phyloP scores from a whole-genome alignment of 1,140 invertebrate species.

The Ceratina calcarata region DNA sequence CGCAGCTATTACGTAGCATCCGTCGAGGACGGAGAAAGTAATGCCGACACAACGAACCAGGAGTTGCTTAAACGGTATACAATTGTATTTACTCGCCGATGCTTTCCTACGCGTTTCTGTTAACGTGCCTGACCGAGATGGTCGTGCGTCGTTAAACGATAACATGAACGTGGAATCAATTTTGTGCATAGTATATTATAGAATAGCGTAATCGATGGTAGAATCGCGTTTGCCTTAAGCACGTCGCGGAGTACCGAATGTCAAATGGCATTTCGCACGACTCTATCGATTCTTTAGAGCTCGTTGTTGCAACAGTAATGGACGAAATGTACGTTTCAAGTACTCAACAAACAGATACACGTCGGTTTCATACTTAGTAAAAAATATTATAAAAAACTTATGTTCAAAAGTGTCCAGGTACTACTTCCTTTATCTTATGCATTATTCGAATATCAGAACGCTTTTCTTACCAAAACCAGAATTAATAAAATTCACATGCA shows the following conservation, averaged over 20 bases:
- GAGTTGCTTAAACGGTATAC: constrained; percentile 4
- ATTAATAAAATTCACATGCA: not conserved
- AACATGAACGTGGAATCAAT: not conserved
- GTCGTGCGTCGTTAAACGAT: not conserved
- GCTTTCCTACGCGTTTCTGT: too few relatives aligned
- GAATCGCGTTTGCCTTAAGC: not conserved
- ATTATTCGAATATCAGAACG: too few relatives aligned
- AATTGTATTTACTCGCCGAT: not conserved
- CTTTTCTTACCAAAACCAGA: too few relatives aligned
- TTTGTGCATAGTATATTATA: not conserved
- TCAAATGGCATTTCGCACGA: constrained; percentile 2
- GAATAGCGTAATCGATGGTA: not conserved
- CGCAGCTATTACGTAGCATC: constrained; percentile 26
- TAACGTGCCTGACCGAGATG: not conserved
- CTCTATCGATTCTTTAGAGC: constrained; percentile 14
- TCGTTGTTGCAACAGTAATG: not conserved
- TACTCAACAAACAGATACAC: too few relatives aligned
- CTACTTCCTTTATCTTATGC: too few relatives aligned
- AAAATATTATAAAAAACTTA: too few relatives aligned
- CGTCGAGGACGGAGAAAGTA: constrained; percentile 35
- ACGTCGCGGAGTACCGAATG: not conserved
- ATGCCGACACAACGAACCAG: not conserved
- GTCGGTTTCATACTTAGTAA: too few relatives aligned
- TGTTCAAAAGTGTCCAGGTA: too few relatives aligned
- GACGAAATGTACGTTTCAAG: too few relatives aligned